Percentiles rank a stretch among this genome's conserved stretches.
These are phyloP conservation scores for Trichonephila clavipes DNA, from an alignment of 1,140 invertebrate species.

Conservation along the genomic window DNA sequence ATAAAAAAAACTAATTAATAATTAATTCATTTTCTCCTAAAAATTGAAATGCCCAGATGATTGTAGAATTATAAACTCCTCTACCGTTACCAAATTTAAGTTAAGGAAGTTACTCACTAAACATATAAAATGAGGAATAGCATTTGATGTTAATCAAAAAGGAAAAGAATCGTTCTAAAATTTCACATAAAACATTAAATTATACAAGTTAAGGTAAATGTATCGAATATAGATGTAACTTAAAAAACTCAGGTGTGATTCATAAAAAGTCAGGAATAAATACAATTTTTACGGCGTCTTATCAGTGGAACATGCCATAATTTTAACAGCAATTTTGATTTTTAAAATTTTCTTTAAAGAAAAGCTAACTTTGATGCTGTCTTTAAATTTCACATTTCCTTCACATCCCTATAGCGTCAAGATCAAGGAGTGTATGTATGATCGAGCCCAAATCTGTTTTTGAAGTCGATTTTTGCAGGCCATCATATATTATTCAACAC, in stretches of 20 bases:
- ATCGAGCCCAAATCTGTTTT: constrained; percentile 66
- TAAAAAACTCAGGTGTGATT: neutral
- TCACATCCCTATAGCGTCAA: neutral
- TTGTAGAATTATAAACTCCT: too few relatives aligned
- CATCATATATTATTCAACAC: constrained; percentile 74
- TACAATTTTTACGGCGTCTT: neutral
- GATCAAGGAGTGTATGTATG: constrained; percentile 58
- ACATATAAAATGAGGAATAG: too few relatives aligned
- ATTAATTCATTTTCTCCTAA: too few relatives aligned
- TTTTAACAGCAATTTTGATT: neutral
- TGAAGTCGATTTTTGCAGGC: constrained; percentile 66
- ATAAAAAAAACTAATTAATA: too few relatives aligned
- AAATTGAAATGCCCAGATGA: too few relatives aligned
- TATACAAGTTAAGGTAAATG: too few relatives aligned
- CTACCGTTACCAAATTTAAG: too few relatives aligned
- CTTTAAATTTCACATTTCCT: constrained; percentile 50
- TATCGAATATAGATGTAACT: too few relatives aligned
- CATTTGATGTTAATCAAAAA: too few relatives aligned
- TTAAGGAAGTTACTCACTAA: too few relatives aligned
- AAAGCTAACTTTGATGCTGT: constrained; percentile 27
- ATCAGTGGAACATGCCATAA: neutral
- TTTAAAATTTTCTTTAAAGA: neutral
- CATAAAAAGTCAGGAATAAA: neutral
- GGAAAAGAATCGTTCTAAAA: too few relatives aligned
- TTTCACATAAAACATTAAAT: too few relatives aligned